Conservation (phyloP, 1,140 invertebrate species). For the Papilio dardanus region DNA sequence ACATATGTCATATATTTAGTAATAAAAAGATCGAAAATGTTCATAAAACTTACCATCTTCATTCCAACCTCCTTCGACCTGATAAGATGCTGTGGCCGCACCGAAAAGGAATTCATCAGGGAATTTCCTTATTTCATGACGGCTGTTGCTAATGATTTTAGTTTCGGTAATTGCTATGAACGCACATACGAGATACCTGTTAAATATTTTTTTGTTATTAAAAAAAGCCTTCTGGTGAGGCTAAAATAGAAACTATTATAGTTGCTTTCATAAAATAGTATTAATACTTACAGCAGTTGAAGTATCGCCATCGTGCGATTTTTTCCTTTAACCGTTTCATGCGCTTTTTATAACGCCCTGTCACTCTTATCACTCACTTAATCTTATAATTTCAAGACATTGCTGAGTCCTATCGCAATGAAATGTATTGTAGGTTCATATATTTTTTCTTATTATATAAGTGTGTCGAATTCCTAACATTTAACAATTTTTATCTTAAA, state of each 20-base stretch:
- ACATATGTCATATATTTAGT: neutral
- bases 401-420: neutral
- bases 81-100: conserved; percentile 40
- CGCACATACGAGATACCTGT: neutral
- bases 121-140: conserved; percentile 23
- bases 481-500: too few species aligned
- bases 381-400: neutral
- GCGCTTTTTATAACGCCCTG: neutral
- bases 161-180: neutral
- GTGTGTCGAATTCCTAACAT: neutral
- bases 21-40: neutral
- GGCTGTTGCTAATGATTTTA: neutral
- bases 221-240: too few species aligned
- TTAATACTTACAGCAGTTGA: neutral
- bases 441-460: neutral
- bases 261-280: too few species aligned
- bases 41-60: conserved; percentile 41
- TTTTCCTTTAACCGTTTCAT: neutral
- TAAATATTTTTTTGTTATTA: neutral
- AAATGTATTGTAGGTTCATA: neutral
- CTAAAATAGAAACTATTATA: too few species aligned
- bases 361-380: neutral
- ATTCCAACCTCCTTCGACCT: conserved; percentile 42
- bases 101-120: conserved; percentile 38
- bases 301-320: neutral